These are phyloP conservation scores for Oostethus manadensis DNA, from an alignment of 2,113 vertebrate genomes.

Conservation along the genomic window DNA sequence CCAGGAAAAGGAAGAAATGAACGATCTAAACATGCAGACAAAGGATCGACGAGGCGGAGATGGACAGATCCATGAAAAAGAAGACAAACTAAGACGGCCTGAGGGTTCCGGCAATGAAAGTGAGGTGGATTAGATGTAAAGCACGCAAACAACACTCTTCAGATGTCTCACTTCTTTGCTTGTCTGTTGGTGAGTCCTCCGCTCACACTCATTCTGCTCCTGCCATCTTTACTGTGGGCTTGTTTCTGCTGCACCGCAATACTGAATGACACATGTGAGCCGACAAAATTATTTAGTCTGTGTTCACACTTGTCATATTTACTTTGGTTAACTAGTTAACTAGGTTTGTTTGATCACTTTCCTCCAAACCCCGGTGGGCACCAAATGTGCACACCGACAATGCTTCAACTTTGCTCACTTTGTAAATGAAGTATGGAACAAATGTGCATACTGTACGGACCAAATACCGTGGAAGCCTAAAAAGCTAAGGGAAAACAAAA, in stretches of 20 bases:
- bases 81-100: constrained; percentile 89
- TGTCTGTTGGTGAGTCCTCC: constrained; percentile 20
- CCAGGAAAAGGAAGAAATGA: constrained; percentile 78
- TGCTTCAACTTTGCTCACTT: background rate
- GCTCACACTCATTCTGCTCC: constrained; percentile 11
- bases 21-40: constrained; percentile 80
- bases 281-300: constrained; percentile 24
- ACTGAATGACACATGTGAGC: constrained; percentile 24
- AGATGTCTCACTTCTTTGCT: constrained; percentile 22
- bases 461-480: too few relatives aligned
- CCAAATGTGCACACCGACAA: background rate
- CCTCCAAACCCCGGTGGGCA: background rate
- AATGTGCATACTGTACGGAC: too few relatives aligned
- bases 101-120: constrained; percentile 93
- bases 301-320: background rate
- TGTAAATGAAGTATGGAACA: background rate
- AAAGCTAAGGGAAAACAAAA: too few relatives aligned
- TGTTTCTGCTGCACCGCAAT: constrained; percentile 27
- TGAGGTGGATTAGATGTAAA: constrained; percentile 81
- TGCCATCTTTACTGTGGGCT: constrained; percentile 16
- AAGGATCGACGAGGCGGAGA: constrained; percentile 90
- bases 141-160: constrained; percentile 37
- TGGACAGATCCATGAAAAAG: constrained; percentile 94
- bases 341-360: background rate
- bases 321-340: background rate